Evolutionary conservation across 2,888 invertebrate species (phyloP), one percentile per base, ranked within the genome.

Genomic region (Hydropsyche betteni): DNA sequence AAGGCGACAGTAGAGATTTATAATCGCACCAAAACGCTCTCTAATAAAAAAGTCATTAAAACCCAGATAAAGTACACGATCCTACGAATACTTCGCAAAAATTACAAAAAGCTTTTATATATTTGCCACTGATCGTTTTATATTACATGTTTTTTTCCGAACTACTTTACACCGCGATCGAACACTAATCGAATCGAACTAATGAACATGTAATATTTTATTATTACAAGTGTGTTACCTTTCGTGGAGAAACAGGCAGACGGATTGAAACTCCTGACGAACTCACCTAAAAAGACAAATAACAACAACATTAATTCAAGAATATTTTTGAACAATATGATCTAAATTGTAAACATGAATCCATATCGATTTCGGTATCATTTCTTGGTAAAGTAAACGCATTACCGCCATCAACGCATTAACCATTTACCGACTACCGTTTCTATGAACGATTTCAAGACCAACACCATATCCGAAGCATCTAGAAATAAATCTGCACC

Each of bases 241-340:
- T 79, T 79, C 79, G 76, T 73, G 79, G 79, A 69, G 79, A 79
- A 74, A 79, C 79, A 74, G 77, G 79, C 79, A 77, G 79, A 75
- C 77, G 79, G 76, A 79, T 78, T 78, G 79, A 76, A 76, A 79
- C 79, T 74, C 79, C 79, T 76, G 79, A 79, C 75, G 79, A 76
- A 79, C 79, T 79, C 79, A 79, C 79, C 77, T 78, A 76, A 68
- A 75, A 76, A 51, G n/a, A 73, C 12, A 69, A 36, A 50, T 53
- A 51, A 72, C 74, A 50, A 34, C 50, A 68, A 70, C 24, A 74
- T 51, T 24, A 51, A 76, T 71, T 61, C 24, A 24, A 2, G 24
- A 24, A 2, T 1, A 24, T 24, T 24, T 24, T 24, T 24, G 1
- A 24, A 24, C 24, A 2, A 24, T 24, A 24, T 24, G 24, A 24